Evolutionary conservation across 2,797 vertebrate genomes (phyloP).

Genomic region (Atherinosoma microstoma): DNA sequence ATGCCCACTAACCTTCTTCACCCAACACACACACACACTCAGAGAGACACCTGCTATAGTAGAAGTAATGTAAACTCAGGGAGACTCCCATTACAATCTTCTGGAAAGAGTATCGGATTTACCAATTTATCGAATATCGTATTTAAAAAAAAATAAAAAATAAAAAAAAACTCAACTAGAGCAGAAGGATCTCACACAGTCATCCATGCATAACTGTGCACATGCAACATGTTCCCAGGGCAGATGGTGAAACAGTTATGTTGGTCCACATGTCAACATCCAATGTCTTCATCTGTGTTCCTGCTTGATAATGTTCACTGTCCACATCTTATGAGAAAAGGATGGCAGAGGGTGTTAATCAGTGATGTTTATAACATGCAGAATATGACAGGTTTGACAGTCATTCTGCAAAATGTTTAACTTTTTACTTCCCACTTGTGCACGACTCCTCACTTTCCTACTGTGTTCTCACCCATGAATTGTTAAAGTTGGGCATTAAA

Average conservation of each 20-base stretch:
- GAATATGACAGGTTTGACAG: too few relatives aligned
- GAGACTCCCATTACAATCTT: constrained; percentile 26
- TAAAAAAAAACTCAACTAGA: background rate
- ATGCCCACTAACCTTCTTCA: background rate
- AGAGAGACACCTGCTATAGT: constrained; percentile 27
- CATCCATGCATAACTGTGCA: background rate
- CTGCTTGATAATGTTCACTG: too few relatives aligned
- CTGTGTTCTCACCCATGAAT: too few relatives aligned
- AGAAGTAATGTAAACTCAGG: constrained; percentile 33
- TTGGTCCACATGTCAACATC: background rate
- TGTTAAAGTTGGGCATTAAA: too few relatives aligned
- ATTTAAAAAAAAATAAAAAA: background rate
- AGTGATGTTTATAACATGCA: too few relatives aligned
- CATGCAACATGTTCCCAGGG: background rate
- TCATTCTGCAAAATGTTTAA: too few relatives aligned
- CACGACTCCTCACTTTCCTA: too few relatives aligned
- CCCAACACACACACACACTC: constrained; percentile 7
- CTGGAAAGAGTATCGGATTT: constrained; percentile 16
- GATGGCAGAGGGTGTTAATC: too few relatives aligned
- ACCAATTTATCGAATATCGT: too few relatives aligned
- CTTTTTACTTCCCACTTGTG: too few relatives aligned
- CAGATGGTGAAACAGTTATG: background rate
- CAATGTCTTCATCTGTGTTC: too few relatives aligned
- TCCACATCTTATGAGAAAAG: too few relatives aligned
- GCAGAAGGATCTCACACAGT: background rate